These are phyloP conservation scores for Furnarius figulus DNA, from an alignment of 2,113 vertebrate genomes.

Conservation along the genomic window DNA sequence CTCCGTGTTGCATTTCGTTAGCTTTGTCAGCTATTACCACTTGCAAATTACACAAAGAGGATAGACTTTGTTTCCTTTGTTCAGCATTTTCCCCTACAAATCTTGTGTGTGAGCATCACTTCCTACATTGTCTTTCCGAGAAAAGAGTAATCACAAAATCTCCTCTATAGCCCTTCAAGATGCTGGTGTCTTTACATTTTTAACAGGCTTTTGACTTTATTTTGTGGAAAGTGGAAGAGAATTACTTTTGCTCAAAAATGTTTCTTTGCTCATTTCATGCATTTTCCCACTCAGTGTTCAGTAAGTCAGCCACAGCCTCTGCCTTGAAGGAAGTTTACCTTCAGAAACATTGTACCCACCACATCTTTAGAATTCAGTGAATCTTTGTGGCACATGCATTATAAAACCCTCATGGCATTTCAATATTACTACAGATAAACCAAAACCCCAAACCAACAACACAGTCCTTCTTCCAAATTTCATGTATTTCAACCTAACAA, in stretches of 20 bases:
- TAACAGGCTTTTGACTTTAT: neutral
- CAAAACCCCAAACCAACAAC: rapidly evolving
- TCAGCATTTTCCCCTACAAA: neutral
- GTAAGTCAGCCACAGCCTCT: neutral
- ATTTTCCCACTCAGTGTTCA: neutral
- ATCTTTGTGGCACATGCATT: neutral
- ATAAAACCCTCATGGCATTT: neutral
- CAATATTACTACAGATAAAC: neutral
- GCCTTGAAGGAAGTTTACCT: neutral
- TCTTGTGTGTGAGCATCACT: neutral
- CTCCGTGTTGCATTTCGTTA: neutral
- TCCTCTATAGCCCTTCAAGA: neutral
- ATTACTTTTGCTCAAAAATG: neutral
- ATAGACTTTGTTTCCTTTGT: neutral
- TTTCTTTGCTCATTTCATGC: neutral
- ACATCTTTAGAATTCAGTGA: neutral
- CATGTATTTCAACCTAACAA: neutral
- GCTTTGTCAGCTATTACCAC: neutral
- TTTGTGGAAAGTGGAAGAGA: neutral
- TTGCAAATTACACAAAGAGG: neutral
- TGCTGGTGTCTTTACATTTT: neutral
- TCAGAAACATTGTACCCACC: neutral
- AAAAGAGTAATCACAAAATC: neutral
- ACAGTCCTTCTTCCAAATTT: neutral
- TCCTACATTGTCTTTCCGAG: neutral